phyloP scores from a whole-genome alignment of 2,113 vertebrate genomes.

The Hydrochoerus hydrochaeris region DNA sequence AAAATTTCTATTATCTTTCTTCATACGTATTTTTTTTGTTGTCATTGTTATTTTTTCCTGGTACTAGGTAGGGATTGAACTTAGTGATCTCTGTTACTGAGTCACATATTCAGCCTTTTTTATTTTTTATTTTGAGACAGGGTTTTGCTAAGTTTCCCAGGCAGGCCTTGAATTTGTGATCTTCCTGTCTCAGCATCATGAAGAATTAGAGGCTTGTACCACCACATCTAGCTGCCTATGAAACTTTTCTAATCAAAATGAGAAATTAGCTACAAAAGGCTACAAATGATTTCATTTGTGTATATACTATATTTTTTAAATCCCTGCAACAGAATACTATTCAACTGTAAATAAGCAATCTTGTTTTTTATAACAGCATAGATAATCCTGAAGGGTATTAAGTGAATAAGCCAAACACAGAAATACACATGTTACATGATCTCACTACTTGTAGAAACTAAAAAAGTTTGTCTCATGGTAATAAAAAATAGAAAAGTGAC shows the following conservation, averaged over 20 bases:
- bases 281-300: not conserved
- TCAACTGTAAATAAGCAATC: not conserved
- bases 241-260: not conserved
- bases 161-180: not conserved
- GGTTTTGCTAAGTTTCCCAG: not conserved
- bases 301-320: not conserved
- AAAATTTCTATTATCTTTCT: not conserved
- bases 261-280: not conserved
- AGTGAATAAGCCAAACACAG: not conserved
- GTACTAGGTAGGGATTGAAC: not conserved
- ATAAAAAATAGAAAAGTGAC: not conserved
- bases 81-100: not conserved
- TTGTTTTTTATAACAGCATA: not conserved
- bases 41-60: not conserved
- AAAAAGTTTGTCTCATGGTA: not conserved
- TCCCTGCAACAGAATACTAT: too few relatives aligned
- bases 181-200: not conserved
- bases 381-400: not conserved
- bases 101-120: not conserved
- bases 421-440: not conserved
- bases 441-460: not conserved
- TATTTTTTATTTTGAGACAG: not conserved
- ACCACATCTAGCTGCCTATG: not conserved
- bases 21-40: not conserved
- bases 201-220: not conserved